phyloP scores from a whole-genome alignment of 2,113 vertebrate genomes.

The Grammomys dolichurus region DNA sequence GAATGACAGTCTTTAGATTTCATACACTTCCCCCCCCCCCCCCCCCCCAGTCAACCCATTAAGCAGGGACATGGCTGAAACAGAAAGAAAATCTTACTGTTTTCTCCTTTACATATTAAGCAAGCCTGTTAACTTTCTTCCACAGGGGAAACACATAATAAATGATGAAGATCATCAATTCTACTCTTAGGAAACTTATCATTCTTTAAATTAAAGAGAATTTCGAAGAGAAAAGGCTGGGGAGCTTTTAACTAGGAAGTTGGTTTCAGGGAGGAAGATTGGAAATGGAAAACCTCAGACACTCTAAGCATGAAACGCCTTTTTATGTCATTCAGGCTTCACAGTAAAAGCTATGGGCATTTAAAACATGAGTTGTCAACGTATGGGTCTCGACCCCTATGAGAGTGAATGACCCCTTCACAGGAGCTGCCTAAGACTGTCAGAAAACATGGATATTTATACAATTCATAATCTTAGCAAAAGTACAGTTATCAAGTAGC shows the following conservation, averaged over 20 bases:
- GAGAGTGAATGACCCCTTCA: no score
- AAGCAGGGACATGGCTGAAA: constrained; percentile 15
- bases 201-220: constrained; percentile 53
- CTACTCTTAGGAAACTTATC: constrained; percentile 23
- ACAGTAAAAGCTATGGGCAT: background rate
- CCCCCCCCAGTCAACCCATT: background rate
- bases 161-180: constrained; percentile 19
- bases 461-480: background rate
- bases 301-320: background rate
- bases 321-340: background rate
- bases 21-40: background rate
- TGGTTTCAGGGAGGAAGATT: background rate
- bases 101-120: constrained; percentile 36
- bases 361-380: background rate
- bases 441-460: background rate
- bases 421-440: background rate
- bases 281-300: background rate
- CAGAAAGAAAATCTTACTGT: background rate
- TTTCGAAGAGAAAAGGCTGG: background rate
- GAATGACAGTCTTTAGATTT: constrained; percentile 46
- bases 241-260: constrained; percentile 27
- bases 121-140: background rate
- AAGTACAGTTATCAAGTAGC: background rate
- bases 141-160: background rate
- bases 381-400: background rate